Evolutionary conservation across 2,113 vertebrate genomes (phyloP).

Genomic region (Rhinoderma darwinii): DNA sequence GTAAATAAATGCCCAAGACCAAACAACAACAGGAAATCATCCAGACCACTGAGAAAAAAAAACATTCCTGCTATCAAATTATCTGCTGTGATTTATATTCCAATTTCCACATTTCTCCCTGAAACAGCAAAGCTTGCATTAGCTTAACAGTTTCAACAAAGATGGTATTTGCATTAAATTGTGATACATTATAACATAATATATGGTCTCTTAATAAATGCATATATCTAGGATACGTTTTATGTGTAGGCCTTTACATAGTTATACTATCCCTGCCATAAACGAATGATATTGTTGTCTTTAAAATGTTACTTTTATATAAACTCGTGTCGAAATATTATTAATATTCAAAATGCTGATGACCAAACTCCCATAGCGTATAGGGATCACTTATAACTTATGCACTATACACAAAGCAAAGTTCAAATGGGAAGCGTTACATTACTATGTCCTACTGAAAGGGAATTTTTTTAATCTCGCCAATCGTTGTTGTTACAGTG

Average conservation of each 20-base stretch:
- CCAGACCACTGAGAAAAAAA: conserved; percentile 48
- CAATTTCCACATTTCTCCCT: conserved; percentile 27
- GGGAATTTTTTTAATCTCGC: too few species aligned
- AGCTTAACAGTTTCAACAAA: conserved; percentile 22
- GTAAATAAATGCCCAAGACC: conserved; percentile 73
- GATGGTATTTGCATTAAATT: not conserved
- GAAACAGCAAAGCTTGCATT: conserved; percentile 14
- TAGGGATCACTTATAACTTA: too few species aligned
- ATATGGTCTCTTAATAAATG: not conserved
- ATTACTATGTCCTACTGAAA: too few species aligned
- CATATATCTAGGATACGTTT: not conserved
- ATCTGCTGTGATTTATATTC: conserved; percentile 47
- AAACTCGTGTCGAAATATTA: too few species aligned
- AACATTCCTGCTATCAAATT: conserved; percentile 46
- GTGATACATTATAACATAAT: not conserved
- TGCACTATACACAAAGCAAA: too few species aligned
- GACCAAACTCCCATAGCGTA: too few species aligned
- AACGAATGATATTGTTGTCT: too few species aligned
- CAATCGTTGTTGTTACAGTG: too few species aligned
- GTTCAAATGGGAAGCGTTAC: too few species aligned
- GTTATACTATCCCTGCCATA: not conserved
- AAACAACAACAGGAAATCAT: conserved; percentile 63
- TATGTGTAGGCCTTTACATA: not conserved
- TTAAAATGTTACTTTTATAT: not conserved
- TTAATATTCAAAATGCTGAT: too few species aligned